Base-by-base conservation (phyloP, 1,140 invertebrate genomes). In the Drosophila prosaltans region DNA sequence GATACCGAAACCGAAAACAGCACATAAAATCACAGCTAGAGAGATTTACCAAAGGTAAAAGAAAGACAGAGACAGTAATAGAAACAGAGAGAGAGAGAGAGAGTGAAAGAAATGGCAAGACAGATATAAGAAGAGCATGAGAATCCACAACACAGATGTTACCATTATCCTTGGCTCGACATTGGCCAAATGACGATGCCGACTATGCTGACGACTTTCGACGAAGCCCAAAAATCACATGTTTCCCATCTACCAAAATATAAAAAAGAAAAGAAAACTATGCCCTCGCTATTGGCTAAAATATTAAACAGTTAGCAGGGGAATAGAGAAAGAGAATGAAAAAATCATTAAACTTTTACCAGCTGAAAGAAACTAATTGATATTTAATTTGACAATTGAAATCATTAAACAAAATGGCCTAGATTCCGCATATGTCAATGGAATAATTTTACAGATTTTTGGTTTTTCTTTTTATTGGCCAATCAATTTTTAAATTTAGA, bases 11-110 rank as follows among this genome's bases (percentile, higher is more conserved):
- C 84, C 80, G 72, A 86, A 88, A 83, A 84, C 80, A 88, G 84
- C 80, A 88, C 73, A 89, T 88, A 88, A 88, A 89, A 88, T 86
- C 82, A 89, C 84, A 83, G 84, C 66, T 73, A 74, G 65, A 89
- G 84, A 83, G 74, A 69, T 78, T 80, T 72, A 55, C 61, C 59
- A 65, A 88, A 85, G 78, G 81, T 81, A 77, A 61, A 65, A 59
- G 67, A 54, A 59, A 59, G 76, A 21, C 36, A 32, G 43, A 16
- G 11, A 63, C 24, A 39, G 11, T 26, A 4, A 3, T 9, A 32
- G 39, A 11, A 7, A 36, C 3, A 28, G 64, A 36, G 36, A 43
- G 1, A 26, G 10, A 40, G 32, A 39, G 24, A 11, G 16, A 10
- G 7, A n/a, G 16, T 7, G 26, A 2, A 3, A 32, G 40, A 39